phyloP scores from a whole-genome alignment of 2,113 vertebrate species.

The Nerophis lumbriciformis region DNA sequence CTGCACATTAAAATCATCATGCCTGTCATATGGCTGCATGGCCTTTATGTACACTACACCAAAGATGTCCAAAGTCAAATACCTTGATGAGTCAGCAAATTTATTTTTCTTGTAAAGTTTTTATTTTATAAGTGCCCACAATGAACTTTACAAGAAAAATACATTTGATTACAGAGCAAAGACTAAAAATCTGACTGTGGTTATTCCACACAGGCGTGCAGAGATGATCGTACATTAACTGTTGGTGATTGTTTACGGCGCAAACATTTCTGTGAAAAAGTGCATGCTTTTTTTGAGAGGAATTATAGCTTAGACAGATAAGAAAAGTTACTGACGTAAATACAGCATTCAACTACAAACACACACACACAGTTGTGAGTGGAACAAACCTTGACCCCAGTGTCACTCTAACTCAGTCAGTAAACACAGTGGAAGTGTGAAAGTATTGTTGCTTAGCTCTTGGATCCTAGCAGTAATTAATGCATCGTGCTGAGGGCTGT shows the following conservation, averaged over 20 bases:
- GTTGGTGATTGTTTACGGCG: not conserved
- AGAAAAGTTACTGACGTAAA: no score
- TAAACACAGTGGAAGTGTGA: not conserved
- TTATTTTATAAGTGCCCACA: not conserved
- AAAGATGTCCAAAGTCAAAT: not conserved
- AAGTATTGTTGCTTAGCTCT: not conserved
- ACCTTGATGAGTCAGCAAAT: not conserved
- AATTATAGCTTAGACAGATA: no score
- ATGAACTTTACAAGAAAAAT: not conserved
- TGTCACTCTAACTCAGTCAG: not conserved
- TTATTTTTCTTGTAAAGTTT: no score
- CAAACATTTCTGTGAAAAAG: conserved; percentile 4
- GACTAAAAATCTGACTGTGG: not conserved
- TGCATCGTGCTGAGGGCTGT: no score
- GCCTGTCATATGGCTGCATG: not conserved
- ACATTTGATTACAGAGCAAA: conserved; percentile 23
- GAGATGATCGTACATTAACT: not conserved
- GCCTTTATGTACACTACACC: not conserved
- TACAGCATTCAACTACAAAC: no score
- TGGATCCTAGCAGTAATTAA: no score
- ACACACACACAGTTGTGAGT: not conserved
- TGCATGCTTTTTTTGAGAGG: no score
- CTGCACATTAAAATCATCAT: conserved; percentile 2
- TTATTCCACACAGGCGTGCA: conserved; percentile 5
- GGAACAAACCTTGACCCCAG: not conserved